phyloP scores from a whole-genome alignment of 2,113 vertebrate species.

The Edolisoma coerulescens region DNA sequence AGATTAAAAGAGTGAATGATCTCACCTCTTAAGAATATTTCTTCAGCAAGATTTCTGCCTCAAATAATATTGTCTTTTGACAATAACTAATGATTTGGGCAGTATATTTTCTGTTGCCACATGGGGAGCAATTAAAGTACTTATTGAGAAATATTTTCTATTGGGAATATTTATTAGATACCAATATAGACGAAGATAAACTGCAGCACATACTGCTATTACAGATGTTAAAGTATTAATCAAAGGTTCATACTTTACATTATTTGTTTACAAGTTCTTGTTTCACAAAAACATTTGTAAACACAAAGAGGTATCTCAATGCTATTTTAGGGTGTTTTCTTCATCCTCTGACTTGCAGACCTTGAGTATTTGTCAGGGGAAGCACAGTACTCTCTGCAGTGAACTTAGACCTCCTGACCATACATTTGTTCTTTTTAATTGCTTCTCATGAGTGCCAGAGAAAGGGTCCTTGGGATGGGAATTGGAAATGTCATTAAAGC shows the following conservation, averaged over 20 bases:
- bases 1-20: not conserved
- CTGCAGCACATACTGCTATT: not conserved
- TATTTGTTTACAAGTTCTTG: not conserved
- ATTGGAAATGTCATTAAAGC: not conserved
- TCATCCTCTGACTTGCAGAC: not conserved
- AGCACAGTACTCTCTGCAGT: not conserved
- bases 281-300: not conserved
- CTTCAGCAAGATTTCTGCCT: not conserved
- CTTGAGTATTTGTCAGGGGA: not conserved
- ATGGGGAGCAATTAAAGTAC: not conserved
- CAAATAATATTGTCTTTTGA: not conserved
- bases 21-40: not conserved
- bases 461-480: not conserved
- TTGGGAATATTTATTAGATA: not conserved
- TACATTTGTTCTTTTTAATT: not conserved
- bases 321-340: not conserved
- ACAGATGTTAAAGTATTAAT: not conserved
- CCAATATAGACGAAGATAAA: not conserved
- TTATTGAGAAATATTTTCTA: not conserved
- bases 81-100: not conserved
- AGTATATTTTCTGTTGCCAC: not conserved
- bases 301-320: not conserved
- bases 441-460: not conserved
- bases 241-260: not conserved
- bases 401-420: not conserved